phyloP scores from a whole-genome alignment of 1,140 invertebrate genomes.

The Trachymyrmex septentrionalis region DNA sequence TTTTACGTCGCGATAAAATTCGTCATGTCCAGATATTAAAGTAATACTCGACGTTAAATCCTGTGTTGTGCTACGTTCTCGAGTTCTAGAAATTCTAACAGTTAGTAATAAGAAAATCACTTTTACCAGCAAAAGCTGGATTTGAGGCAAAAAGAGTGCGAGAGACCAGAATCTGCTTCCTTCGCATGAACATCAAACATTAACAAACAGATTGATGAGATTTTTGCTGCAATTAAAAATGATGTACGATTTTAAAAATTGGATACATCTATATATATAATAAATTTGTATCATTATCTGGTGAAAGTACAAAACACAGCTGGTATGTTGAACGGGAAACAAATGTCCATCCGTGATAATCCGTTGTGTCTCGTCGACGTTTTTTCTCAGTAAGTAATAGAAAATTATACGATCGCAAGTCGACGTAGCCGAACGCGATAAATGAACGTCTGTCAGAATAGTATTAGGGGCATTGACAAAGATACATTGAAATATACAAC shows the following conservation, averaged over 20 bases:
- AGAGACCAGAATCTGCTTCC: neutral
- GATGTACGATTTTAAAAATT: conserved; percentile 5
- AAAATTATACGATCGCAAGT: neutral
- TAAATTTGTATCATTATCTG: neutral
- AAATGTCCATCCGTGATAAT: conserved; percentile 15
- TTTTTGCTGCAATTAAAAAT: conserved; percentile 14
- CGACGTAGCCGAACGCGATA: conserved; percentile 15
- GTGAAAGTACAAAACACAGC: neutral
- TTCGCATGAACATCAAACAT: neutral
- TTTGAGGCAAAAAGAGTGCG: neutral
- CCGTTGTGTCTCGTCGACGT: neutral
- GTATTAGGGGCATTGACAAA: conserved; percentile 35
- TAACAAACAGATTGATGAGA: neutral
- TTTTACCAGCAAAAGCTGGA: neutral
- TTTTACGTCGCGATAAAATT: conserved; percentile 39
- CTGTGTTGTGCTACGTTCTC: neutral
- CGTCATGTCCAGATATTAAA: neutral
- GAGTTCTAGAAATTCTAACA: neutral
- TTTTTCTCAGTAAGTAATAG: conserved; percentile 5
- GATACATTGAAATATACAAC: conserved; percentile 38
- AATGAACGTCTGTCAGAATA: conserved; percentile 6
- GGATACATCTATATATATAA: neutral
- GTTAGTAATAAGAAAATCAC: conserved; percentile 26
- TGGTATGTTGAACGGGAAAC: neutral
- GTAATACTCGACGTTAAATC: conserved; percentile 16